Percentiles rank a stretch among this genome's conserved stretches.
phyloP scores from a whole-genome alignment of 92 coral and sea anemone species.

The Parazoanthus swiftii region DNA sequence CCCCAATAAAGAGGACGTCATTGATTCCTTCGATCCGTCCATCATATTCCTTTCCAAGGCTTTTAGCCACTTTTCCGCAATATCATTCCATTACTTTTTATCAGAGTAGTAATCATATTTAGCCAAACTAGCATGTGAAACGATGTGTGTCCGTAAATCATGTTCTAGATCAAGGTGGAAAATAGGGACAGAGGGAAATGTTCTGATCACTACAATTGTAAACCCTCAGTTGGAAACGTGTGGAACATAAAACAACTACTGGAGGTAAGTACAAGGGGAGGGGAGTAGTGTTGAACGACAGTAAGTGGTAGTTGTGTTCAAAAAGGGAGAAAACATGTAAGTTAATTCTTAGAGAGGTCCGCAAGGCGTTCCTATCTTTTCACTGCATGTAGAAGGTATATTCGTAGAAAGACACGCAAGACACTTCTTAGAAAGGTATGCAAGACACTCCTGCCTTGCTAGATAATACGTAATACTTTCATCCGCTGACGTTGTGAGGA shows the following conservation, averaged over 20 bases:
- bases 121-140: background rate
- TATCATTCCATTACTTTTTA: background rate
- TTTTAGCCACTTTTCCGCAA: background rate
- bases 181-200: background rate
- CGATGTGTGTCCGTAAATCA: background rate
- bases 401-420: too few relatives aligned
- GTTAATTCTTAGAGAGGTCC: too few relatives aligned
- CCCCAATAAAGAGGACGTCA: too few relatives aligned
- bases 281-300: background rate
- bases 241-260: constrained; percentile 74
- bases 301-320: too few relatives aligned
- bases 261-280: constrained; percentile 45
- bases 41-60: background rate
- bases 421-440: too few relatives aligned
- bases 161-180: constrained; percentile 34
- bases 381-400: too few relatives aligned
- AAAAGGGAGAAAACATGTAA: too few relatives aligned
- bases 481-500: too few relatives aligned
- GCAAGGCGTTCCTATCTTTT: too few relatives aligned
- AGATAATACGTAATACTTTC: too few relatives aligned
- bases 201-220: constrained; percentile 20
- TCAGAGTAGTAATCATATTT: background rate
- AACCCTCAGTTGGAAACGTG: background rate
- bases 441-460: too few relatives aligned
- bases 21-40: background rate